Evolutionary conservation across 2,888 invertebrate species (phyloP), one percentile per base, ranked within the genome.

Genomic region (Rotaria socialis): DNA sequence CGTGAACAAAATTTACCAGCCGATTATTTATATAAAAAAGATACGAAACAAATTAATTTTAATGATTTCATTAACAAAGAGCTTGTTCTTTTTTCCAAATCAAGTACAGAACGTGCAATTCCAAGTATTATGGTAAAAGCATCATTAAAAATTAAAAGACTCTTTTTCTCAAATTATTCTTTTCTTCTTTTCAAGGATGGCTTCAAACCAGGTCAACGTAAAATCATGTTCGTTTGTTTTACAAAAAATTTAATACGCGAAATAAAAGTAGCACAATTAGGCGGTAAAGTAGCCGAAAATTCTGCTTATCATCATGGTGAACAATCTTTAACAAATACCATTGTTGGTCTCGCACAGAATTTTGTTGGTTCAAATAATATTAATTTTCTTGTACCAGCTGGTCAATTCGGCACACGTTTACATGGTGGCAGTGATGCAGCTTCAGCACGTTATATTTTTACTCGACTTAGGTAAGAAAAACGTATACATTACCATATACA

Each of bases 301-400:
- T 97, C 97, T 0, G 97, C 97, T 3, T 99, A 99, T 91, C 99
- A 99, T 93, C 99, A 99, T 90, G 99, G 99, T 90, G 99, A 99
- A 92, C 93, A 90, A 75, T 97, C 98, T 0, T 93, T 99, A 22
- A 95, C 96, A 92, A 94, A 94, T 91, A 99, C 99, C 0, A 99
- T 99, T 89, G 95, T 99, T 74, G 96, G 96, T 91, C 93, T 99
- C 91, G 99, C 99, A 0, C 98, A 99, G 91, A 96, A 99, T 92
- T 99, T 94, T 91, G 96, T 99, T 11, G 99, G 99, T 16, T 96
- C 96, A 22, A 99, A 99, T 91, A 99, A 99, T 90, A 94, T 99
- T 87, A 99, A 99, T 91, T 90, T 99, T 43, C 92, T 99, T 86
- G 94, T 95, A 91, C 99, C 99, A 0, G 94, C 95, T 88, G 99